Base-by-base conservation (phyloP, 2,888 invertebrate genomes). In the Cryptus viduatorius region DNA sequence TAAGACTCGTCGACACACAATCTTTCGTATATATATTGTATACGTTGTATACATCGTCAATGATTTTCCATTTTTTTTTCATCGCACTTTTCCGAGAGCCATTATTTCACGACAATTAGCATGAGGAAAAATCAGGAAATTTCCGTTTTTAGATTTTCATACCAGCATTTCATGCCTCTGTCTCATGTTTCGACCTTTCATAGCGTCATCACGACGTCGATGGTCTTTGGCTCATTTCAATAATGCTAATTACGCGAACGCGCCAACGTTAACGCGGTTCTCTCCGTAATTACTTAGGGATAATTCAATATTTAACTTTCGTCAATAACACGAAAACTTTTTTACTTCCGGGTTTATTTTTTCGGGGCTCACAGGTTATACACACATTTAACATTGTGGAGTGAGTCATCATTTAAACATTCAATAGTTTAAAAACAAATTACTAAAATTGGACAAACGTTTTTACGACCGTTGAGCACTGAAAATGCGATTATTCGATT, bases 141-240 rank as follows among this genome's bases (percentile, higher is more conserved):
- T 19, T 19, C 12, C 24, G 12, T 3, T 59, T n/a, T 19, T 24
- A 59, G 29, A 59, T 16, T 37, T 37, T 37, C 37, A 37, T 4
- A 37, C 7, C 4, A 37, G 37, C 12, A 7, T 8, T 12, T 24
- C 24, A 7, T 24, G 12, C 59, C 24, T 4, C 24, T 4, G 29
- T 8, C 24, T 29, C 24, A 29, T 29, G 12, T 29, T 59, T 4
- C 24, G 59, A 59, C 12, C 19, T 19, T 29, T 12, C 16, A 16
- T 19, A 4, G 14, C 12, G 59, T 64, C 59, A 24, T 31, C 37
- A 37, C 48, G 53, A 71, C 71, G 64, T 46, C 72, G 72, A 77
- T 83, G 76, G 80, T 80, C 83, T 83, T 83, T 80, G 80, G 67
- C 83, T 76, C 50, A 67, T 80, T 83, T 83, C 76, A 83, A 83